Base-by-base conservation (phyloP, 2,888 invertebrate species). In the Ramazzottius varieornatus region DNA sequence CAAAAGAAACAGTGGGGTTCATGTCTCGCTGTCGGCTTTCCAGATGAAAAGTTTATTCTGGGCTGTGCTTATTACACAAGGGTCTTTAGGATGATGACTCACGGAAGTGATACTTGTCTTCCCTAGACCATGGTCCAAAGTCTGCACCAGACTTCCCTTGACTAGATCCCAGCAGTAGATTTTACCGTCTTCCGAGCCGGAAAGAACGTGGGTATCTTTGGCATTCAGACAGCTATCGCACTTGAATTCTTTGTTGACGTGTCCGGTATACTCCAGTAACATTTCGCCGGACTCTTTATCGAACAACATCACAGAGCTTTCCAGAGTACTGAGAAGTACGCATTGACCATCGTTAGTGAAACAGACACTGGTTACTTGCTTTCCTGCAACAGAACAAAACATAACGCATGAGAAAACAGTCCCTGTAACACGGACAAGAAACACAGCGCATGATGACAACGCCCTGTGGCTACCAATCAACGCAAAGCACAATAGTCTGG, bases 261-360 rank as follows among this genome's bases (percentile, higher is more conserved):
- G 92, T 0, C 93, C 94, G 32, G 78, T 80, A 73, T 88, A 96
- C 66, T 84, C 84, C 70, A 65, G 72, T 69, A 64, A 64, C 65
- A 29, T 65, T 64, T 86, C 84, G 13, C 90, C 91, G 4, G 83
- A 82, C 67, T 83, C 83, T 77, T 90, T 93, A 74, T 98, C 98
- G 70, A 96, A 81, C 65, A 98, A 79, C 72, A 86, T 83, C 1
- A 96, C 79, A 0, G 82, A 81, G 70, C 83, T 85, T 75, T 93
- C 90, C 2, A 87, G 82, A 70, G 89, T 86, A 70, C 89, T 86
- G 1, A 84, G 81, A 29, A 99, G 79, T 67, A 88, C 80, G 73
- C 96, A 96, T 72, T 94, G 93, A 0, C 87, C 88, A 75, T 99
- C 98, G 70, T 86, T 83, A 0, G 93, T 92, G 70, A 93, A 82